These are phyloP conservation scores for Laterallus jamaicensis DNA, from an alignment of 2,113 vertebrate species.

Conservation along the genomic window DNA sequence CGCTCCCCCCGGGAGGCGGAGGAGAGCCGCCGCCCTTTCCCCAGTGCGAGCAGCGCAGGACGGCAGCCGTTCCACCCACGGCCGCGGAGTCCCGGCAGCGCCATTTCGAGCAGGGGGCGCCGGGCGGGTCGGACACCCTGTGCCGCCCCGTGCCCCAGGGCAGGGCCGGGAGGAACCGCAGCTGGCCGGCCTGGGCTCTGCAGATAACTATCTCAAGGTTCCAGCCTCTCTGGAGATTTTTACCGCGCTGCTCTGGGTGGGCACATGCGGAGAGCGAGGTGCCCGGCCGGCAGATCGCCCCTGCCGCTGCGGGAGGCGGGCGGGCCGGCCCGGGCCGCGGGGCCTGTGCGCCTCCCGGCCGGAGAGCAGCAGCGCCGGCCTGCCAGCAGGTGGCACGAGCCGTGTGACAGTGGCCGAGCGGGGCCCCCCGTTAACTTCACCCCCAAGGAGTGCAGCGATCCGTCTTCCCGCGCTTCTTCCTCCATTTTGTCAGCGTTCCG, in stretches of 20 bases:
- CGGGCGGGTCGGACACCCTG: no score
- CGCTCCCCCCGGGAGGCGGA: not conserved
- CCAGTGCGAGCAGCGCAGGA: fast-evolving
- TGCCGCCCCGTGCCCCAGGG: no score
- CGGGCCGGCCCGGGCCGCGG: not conserved
- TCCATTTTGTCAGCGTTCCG: not conserved
- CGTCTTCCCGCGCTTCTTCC: no score
- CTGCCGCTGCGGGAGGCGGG: not conserved
- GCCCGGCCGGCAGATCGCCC: fast-evolving
- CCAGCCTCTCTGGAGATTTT: fast-evolving
- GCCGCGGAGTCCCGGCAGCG: not conserved
- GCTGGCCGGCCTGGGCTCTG: not conserved
- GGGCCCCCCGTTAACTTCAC: not conserved
- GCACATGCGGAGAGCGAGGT: fast-evolving
- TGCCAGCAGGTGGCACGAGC: constrained; percentile 16
- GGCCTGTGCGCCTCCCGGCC: no score
- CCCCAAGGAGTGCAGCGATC: fast-evolving
- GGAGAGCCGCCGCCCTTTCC: no score
- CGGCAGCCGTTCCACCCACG: not conserved
- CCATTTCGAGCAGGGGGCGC: not conserved
- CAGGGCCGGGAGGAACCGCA: not conserved
- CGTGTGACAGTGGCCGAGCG: not conserved
- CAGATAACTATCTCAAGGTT: no score
- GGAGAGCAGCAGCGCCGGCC: not conserved
- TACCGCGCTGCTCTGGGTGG: not conserved